Evolutionary conservation across 2,888 invertebrate genomes (phyloP).

Genomic region (Mesorhabditis spiculigera): DNA sequence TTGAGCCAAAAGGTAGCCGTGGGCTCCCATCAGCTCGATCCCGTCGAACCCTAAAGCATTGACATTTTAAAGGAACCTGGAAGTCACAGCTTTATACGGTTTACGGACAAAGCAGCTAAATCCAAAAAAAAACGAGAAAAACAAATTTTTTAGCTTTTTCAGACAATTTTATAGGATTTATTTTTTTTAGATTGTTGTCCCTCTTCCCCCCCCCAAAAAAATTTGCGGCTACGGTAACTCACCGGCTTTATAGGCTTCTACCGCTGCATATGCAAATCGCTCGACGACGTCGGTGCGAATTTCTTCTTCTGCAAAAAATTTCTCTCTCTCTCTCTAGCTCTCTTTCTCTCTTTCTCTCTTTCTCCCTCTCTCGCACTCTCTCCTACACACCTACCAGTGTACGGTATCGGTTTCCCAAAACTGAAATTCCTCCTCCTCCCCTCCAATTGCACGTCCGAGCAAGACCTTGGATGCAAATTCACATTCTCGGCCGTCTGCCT

Average conservation of each 20-base stretch:
- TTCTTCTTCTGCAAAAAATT: slow-evolving; percentile 23
- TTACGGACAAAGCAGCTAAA: too few species aligned
- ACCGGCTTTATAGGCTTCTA: slow-evolving; percentile 21
- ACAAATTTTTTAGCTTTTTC: too few species aligned
- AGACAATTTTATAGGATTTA: too few species aligned
- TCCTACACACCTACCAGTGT: slow-evolving; percentile 2
- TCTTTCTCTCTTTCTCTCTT: too few species aligned
- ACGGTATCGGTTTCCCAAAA: slow-evolving; percentile 36
- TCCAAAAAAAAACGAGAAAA: too few species aligned
- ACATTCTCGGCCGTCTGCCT: slow-evolving; percentile 36
- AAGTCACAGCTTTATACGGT: neutral
- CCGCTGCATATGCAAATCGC: slow-evolving; percentile 28
- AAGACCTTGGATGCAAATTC: slow-evolving; percentile 31
- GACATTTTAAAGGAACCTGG: neutral
- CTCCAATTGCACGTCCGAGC: slow-evolving; percentile 33
- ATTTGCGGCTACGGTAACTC: neutral
- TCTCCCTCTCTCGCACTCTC: too few species aligned
- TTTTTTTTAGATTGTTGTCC: too few species aligned
- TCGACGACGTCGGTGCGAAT: slow-evolving; percentile 37
- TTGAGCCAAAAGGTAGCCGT: slow-evolving; percentile 45
- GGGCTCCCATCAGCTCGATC: slow-evolving; percentile 40
- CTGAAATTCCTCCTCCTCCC: slow-evolving; percentile 12
- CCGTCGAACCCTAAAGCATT: slow-evolving; percentile 36
- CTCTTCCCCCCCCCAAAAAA: too few species aligned
- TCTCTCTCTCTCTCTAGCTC: too few species aligned